These are phyloP conservation scores for Hemicordylus capensis DNA, from an alignment of 2,113 vertebrate species.

Conservation along the genomic window DNA sequence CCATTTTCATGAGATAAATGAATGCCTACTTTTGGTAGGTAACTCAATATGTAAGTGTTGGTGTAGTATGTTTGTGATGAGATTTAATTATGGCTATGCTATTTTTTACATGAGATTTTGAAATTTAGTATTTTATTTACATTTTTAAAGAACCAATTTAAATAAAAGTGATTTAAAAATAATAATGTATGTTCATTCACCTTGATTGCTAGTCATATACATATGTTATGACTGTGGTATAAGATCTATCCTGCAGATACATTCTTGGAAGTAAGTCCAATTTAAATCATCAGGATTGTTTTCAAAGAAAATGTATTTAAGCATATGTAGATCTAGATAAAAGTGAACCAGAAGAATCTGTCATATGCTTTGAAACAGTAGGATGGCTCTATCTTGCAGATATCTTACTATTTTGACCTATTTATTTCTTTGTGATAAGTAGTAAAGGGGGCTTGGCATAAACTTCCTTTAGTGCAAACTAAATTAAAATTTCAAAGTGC, in stretches of 20 bases:
- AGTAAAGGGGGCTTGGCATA: not conserved
- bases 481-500: slow-evolving; percentile 7
- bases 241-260: not conserved
- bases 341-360: not conserved
- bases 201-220: too few relatives aligned
- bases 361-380: not conserved
- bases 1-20: too few relatives aligned
- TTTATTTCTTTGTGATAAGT: not conserved
- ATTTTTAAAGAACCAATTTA: too few relatives aligned
- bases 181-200: too few relatives aligned
- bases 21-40: too few relatives aligned
- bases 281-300: not conserved
- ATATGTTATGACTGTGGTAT: not conserved
- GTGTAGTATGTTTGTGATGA: too few relatives aligned
- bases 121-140: too few relatives aligned
- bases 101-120: too few relatives aligned
- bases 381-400: not conserved
- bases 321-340: not conserved
- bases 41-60: too few relatives aligned
- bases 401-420: not conserved
- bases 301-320: not conserved
- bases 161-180: too few relatives aligned
- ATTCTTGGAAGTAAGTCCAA: not conserved
- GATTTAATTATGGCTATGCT: too few relatives aligned
- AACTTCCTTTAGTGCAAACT: not conserved